Evolutionary conservation across 1,140 invertebrate genomes (phyloP).

Genomic region (Drosophila funebris): DNA sequence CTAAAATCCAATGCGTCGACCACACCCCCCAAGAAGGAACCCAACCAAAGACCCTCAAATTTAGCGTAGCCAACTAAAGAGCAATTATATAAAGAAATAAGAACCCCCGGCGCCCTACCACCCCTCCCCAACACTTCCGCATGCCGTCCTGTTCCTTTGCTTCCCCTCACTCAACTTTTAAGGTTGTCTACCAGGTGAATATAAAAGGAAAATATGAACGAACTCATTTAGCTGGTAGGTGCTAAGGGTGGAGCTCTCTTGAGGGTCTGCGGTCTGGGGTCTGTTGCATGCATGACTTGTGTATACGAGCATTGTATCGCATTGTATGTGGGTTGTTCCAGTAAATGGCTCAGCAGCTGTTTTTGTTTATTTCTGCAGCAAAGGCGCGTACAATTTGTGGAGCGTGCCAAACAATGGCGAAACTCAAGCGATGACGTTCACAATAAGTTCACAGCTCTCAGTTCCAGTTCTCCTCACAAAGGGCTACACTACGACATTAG

Average conservation of each 20-base stretch:
- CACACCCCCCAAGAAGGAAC: slow-evolving; percentile 47
- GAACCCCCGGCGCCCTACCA: not conserved
- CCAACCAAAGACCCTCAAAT: slow-evolving; percentile 29
- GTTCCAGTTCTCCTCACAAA: not conserved
- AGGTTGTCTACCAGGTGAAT: slow-evolving; percentile 24
- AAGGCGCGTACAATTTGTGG: slow-evolving; percentile 38
- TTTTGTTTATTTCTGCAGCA: slow-evolving; percentile 43
- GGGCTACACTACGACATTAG: slow-evolving; percentile 10
- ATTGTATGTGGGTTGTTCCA: slow-evolving; percentile 11
- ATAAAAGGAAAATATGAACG: not conserved
- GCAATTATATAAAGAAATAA: slow-evolving; percentile 47
- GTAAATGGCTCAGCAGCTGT: slow-evolving; percentile 55
- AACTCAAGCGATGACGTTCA: slow-evolving; percentile 24
- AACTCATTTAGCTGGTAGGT: slow-evolving; percentile 5
- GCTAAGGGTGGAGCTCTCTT: slow-evolving; percentile 18
- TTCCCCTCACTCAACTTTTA: not conserved
- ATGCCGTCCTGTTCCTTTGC: slow-evolving; percentile 1
- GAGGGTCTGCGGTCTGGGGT: not conserved
- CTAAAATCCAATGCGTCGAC: slow-evolving; percentile 2
- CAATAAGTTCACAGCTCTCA: slow-evolving; percentile 3
- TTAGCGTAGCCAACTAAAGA: slow-evolving; percentile 40
- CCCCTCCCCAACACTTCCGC: not conserved
- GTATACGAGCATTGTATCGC: slow-evolving; percentile 4
- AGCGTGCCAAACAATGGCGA: slow-evolving; percentile 56
- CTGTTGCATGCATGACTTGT: slow-evolving; percentile 9